phyloP scores from a whole-genome alignment of 2,888 invertebrate species.

The Xestia ashworthii region DNA sequence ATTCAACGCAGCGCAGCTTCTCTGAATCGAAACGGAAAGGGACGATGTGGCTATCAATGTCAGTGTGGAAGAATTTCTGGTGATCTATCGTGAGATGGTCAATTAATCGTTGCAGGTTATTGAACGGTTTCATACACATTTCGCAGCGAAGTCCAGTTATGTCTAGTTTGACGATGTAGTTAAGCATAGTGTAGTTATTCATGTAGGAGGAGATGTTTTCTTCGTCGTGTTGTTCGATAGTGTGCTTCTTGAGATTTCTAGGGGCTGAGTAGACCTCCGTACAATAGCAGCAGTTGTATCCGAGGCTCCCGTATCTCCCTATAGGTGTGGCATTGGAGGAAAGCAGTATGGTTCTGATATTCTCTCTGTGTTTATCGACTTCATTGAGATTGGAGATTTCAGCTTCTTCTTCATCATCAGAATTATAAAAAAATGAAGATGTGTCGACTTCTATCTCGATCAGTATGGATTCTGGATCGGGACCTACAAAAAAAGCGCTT shows the following conservation, averaged over 20 bases:
- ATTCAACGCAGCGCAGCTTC: slow-evolving; percentile 71
- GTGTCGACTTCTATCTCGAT: slow-evolving; percentile 58
- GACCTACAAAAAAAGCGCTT: slow-evolving; percentile 59
- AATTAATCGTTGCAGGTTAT: slow-evolving; percentile 66
- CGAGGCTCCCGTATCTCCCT: slow-evolving; percentile 67
- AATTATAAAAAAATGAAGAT: slow-evolving; percentile 31
- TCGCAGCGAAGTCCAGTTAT: slow-evolving; percentile 77
- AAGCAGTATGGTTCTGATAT: slow-evolving; percentile 66
- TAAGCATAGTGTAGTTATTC: slow-evolving; percentile 58
- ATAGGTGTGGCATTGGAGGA: slow-evolving; percentile 76
- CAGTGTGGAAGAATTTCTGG: slow-evolving; percentile 67
- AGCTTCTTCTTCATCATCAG: slow-evolving; percentile 16
- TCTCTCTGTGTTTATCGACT: slow-evolving; percentile 70
- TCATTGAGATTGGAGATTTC: slow-evolving; percentile 46
- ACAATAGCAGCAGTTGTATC: slow-evolving; percentile 78
- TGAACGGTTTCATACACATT: slow-evolving; percentile 69
- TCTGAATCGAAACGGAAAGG: slow-evolving; percentile 76
- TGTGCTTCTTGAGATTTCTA: slow-evolving; percentile 76
- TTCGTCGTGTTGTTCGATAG: slow-evolving; percentile 63
- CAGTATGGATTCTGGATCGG: slow-evolving; percentile 50
- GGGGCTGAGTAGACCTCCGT: slow-evolving; percentile 70
- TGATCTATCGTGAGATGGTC: slow-evolving; percentile 72
- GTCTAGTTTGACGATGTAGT: slow-evolving; percentile 76
- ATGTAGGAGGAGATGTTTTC: slow-evolving; percentile 53
- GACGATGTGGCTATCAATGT: slow-evolving; percentile 72